Conservation (phyloP, 2,113 vertebrate species). For the Ammodytes dubius region DNA sequence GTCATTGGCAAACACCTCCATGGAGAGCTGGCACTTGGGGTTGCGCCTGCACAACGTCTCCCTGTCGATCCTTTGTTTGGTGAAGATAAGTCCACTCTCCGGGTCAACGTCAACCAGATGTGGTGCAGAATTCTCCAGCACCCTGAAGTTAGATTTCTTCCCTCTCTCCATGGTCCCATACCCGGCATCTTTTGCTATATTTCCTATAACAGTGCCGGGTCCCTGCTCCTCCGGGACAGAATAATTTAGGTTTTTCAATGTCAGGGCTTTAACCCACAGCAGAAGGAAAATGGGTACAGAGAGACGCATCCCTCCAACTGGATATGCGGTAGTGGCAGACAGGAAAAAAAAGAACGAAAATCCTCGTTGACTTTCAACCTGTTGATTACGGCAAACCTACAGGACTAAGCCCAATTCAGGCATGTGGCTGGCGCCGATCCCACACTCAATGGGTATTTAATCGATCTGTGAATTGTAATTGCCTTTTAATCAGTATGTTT, state of each 20-base stretch:
- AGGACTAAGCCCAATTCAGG: conserved; percentile 66
- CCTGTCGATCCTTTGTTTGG: conserved; percentile 97
- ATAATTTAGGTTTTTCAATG: conserved; percentile 97
- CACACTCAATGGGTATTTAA: conserved; percentile 62
- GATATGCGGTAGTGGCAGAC: conserved; percentile 74
- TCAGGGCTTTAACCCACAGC: conserved; percentile 94
- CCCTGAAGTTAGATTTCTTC: conserved; percentile 93
- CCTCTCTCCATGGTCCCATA: conserved; percentile 88
- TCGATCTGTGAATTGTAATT: conserved; percentile 57
- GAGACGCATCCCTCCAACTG: conserved; percentile 93
- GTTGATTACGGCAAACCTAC: conserved; percentile 84
- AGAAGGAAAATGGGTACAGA: conserved; percentile 93
- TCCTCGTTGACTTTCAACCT: conserved; percentile 85
- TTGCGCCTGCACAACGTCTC: conserved; percentile 95
- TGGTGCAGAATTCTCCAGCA: conserved; percentile 97
- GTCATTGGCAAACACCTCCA: conserved; percentile 98
- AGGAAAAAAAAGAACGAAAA: conserved; percentile 61
- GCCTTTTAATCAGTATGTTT: conserved; percentile 50
- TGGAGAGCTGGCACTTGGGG: conserved; percentile 96
- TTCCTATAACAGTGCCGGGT: conserved; percentile 96
- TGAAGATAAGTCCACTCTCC: conserved; percentile 96
- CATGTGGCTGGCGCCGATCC: conserved; percentile 69
- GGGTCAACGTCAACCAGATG: conserved; percentile 96
- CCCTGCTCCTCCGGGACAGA: conserved; percentile 97
- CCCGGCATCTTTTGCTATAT: conserved; percentile 96